Percentiles rank a stretch among this genome's conserved stretches.
Evolutionary conservation across 2,888 invertebrate genomes (phyloP).

Genomic region (Endotricha flammealis): DNA sequence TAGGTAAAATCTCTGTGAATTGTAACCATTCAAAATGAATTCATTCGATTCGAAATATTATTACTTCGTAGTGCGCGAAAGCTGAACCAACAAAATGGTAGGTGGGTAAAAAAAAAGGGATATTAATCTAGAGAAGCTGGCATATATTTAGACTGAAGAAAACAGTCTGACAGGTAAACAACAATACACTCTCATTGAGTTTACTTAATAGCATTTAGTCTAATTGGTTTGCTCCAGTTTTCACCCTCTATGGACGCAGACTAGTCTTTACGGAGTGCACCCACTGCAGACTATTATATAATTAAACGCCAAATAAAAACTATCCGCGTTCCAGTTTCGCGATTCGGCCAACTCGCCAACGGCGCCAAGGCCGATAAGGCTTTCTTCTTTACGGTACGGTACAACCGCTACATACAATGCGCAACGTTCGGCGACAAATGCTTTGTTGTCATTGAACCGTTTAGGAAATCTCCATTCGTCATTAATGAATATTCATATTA

Average conservation of each 20-base stretch:
- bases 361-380: constrained; percentile 45
- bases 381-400: constrained; percentile 45
- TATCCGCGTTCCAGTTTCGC: constrained; percentile 34
- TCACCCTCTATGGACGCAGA: constrained; percentile 15
- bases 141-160: too few species aligned
- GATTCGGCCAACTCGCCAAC: constrained; percentile 26
- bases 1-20: too few species aligned
- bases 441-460: constrained; percentile 12
- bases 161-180: too few species aligned
- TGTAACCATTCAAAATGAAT: too few species aligned
- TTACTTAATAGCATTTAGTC: too few species aligned
- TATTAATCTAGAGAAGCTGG: too few species aligned
- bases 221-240: too few species aligned
- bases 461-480: constrained; percentile 6
- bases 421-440: constrained; percentile 20
- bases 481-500: constrained; percentile 8
- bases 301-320: constrained; percentile 27
- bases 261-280: constrained; percentile 12
- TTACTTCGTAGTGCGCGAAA: too few species aligned
- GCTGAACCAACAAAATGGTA: too few species aligned
- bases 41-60: too few species aligned
- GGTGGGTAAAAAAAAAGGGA: too few species aligned
- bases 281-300: constrained; percentile 26
- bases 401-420: constrained; percentile 25
- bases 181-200: too few species aligned